Evolutionary conservation across 64 coral and sea anemone genomes (phyloP), one percentile per base, ranked within the genome.

Genomic region (Pachyseris speciosa): DNA sequence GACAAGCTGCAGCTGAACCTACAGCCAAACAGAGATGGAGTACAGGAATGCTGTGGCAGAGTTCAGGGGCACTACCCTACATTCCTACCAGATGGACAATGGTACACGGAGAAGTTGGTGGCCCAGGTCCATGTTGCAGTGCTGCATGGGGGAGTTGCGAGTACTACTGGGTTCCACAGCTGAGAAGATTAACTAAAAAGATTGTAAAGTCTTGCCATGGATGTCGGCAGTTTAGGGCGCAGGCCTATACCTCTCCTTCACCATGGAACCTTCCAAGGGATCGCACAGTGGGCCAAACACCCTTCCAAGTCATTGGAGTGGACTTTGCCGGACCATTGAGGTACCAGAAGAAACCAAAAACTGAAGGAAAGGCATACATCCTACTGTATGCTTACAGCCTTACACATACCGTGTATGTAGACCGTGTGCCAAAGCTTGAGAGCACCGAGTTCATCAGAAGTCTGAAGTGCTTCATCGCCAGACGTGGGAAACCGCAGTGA

Each of bases 231-330:
- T 86, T 86, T 69, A 58, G 67, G n/a, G 83, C 83, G 41, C 9
- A 40, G 24, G 83, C 83, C 37, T 37, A 39, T 42, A 22, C 60
- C 20, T 28, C 36, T 27, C 84, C 84, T 29, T 66, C 84, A 25
- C 65, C 64, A 48, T 40, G 67, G 27, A 33, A 42, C 41, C 67
- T 87, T 17, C 84, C 84, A n/a, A 87, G 26, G 27, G 26, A 44
- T 30, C 29, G 84, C 8, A 87, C 84, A 7, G 38, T 50, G 51
- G 84, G 84, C 7, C 22, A 30, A 29, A 65, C 24, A n/a, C 53
- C 42, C 22, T 72, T 28, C 47, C 38, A 88, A 88, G 85, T 88
- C 5, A 49, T 88, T 30, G 85, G 85, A 28, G 68, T 75, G 0
- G 67, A 88, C 48, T 88, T 36, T 34, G 85, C 68, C 19, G 85